Percentiles rank a stretch among this genome's conserved stretches.
Conservation (phyloP, 2,113 vertebrate species). For the Carollia perspicillata region DNA sequence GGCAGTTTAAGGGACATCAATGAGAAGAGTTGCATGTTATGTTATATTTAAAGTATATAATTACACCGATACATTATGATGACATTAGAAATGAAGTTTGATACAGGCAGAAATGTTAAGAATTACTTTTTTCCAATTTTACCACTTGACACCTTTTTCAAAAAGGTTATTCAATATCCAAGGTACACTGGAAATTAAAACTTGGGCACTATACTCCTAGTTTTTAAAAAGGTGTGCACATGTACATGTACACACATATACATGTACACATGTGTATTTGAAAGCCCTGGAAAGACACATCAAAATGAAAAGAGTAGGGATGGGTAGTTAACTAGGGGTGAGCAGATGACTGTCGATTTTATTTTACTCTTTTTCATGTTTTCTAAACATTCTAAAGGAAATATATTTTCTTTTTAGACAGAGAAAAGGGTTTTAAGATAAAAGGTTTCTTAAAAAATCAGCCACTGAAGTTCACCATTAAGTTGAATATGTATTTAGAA, state of each 20-base stretch:
- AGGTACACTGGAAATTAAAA: constrained; percentile 37
- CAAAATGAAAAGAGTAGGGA: constrained; percentile 10
- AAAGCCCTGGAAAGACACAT: neutral
- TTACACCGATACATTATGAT: constrained; percentile 8
- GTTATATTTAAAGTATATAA: constrained; percentile 21
- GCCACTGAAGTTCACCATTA: neutral
- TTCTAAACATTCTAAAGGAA: constrained; percentile 21
- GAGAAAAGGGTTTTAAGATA: constrained; percentile 14
- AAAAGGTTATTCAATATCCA: neutral
- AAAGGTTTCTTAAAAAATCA: constrained; percentile 36
- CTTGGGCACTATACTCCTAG: neutral
- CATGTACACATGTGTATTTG: neutral
- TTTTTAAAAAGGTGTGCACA: neutral
- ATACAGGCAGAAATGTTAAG: constrained; percentile 13
- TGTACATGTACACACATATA: neutral
- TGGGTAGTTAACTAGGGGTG: neutral
- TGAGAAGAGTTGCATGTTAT: constrained; percentile 5
- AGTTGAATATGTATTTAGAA: constrained; percentile 26
- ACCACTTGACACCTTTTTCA: neutral
- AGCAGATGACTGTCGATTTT: constrained; percentile 36
- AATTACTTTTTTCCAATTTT: neutral
- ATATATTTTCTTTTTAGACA: neutral
- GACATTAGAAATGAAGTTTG: neutral
- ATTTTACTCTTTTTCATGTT: constrained; percentile 25
- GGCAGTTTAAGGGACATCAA: neutral